Base-by-base conservation (phyloP, 2,113 vertebrate genomes). In the Elephantulus edwardii region DNA sequence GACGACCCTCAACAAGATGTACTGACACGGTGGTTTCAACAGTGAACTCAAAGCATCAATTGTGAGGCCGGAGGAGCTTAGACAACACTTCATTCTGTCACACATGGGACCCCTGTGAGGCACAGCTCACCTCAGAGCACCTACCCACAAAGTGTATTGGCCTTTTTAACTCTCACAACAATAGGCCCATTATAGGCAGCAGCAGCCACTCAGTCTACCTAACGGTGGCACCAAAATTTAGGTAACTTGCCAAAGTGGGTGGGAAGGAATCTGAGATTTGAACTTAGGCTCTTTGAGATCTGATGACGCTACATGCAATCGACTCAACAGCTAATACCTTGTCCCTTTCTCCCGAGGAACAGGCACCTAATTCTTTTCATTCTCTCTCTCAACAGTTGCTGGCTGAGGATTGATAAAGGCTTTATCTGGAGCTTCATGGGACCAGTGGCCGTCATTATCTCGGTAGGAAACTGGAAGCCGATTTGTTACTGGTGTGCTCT, bases 371-470 rank as follows among this genome's bases (percentile, higher is more conserved):
- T 64, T 5, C 5, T 40, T 66, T 24, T n/a, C 70, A 83, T 66
- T 82, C 46, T 92, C 35, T 48, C 83, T 20, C 92, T 83, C 72
- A 72, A 72, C 95, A 98, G 98, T 50, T 98, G 98, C 96, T 98
- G 98, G 98, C 96, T 98, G 28, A 97, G 84, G 1, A 9, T 8
- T 11, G 42, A 95, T 0, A 92, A 91, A 10, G 62, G 78, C 33
- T 98, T 98, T 92, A 95, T 95, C 20, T 98, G 98, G 98, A 97
- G 97, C 75, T 97, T 98, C 75, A 94, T 97, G 20, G 98, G 98
- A 1, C 98, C 98, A 11, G 96, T 98, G 48, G 95, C 97, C 56
- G 33, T 44, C 56, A 86, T 98, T 60, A 95, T 98, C 85, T 81
- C 75, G 89, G 98, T 98, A 95, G 92, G 98, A 97, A 74, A 71